Conservation (phyloP, 2,888 invertebrate species). For the Leucophenga maculata region DNA sequence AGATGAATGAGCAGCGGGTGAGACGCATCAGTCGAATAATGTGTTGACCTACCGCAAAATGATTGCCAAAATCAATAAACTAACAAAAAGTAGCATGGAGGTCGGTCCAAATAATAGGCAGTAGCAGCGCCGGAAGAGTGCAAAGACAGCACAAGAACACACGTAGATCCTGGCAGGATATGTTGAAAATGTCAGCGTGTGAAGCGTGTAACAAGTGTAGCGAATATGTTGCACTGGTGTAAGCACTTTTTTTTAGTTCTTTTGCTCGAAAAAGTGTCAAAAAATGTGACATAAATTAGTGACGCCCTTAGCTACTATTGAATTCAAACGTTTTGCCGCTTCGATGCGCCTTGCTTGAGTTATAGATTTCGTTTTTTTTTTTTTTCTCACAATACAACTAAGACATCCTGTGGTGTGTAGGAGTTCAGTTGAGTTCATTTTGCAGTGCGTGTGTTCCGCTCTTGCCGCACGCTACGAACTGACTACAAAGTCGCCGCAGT, state of each 20-base stretch:
- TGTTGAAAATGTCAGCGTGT: slow-evolving; percentile 43
- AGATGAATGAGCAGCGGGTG: slow-evolving; percentile 56
- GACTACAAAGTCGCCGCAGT: slow-evolving; percentile 59
- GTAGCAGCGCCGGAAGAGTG: slow-evolving; percentile 17
- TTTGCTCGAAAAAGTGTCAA: slow-evolving; percentile 39
- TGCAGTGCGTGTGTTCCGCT: background rate
- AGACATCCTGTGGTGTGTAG: slow-evolving; percentile 42
- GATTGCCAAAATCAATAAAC: slow-evolving; percentile 46
- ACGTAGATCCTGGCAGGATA: slow-evolving; percentile 23
- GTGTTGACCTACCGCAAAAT: slow-evolving; percentile 59
- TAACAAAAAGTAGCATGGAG: slow-evolving; percentile 30
- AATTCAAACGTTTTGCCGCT: slow-evolving; percentile 2
- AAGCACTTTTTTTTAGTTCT: too few relatives aligned
- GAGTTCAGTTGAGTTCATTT: slow-evolving; percentile 12
- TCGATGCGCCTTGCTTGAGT: background rate
- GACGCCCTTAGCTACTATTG: slow-evolving; percentile 49
- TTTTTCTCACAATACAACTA: slow-evolving; percentile 38
- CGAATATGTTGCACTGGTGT: slow-evolving; percentile 41
- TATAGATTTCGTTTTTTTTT: background rate
- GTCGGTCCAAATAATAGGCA: background rate
- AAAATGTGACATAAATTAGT: slow-evolving; percentile 67
- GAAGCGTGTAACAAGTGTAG: slow-evolving; percentile 64
- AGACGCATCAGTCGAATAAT: slow-evolving; percentile 50
- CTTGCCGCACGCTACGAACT: background rate
- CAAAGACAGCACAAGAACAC: background rate